Evolutionary conservation across 2,113 vertebrate species (phyloP).

Genomic region (Grantiella picta): DNA sequence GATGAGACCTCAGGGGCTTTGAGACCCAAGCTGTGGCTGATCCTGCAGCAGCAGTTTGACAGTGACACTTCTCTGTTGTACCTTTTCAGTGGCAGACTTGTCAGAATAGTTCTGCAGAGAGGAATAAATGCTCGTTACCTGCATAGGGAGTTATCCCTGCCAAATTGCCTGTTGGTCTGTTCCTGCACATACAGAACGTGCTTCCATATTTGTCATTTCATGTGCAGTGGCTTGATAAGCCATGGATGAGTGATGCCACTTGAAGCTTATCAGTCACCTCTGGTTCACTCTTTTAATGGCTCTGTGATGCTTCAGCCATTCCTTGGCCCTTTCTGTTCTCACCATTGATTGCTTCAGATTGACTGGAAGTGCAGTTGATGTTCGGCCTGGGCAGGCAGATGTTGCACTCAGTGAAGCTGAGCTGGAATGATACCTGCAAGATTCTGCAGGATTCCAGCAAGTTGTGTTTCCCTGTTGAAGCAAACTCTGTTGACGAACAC

Average conservation of each 20-base stretch:
- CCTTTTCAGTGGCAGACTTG: neutral
- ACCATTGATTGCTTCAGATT: neutral
- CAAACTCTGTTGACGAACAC: neutral
- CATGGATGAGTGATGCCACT: neutral
- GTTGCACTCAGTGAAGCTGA: neutral
- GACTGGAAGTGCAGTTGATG: neutral
- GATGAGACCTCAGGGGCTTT: neutral
- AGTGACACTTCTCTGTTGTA: neutral
- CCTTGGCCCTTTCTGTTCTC: neutral
- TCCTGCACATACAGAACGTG: neutral
- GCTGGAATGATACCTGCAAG: neutral
- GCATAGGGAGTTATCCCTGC: neutral
- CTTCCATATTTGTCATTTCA: neutral
- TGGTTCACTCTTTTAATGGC: neutral
- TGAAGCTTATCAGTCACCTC: neutral
- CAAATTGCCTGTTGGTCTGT: neutral
- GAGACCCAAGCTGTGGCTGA: neutral
- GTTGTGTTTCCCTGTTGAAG: neutral
- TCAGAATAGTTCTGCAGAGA: neutral
- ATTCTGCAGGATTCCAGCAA: neutral
- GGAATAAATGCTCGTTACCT: neutral
- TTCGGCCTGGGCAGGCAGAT: neutral
- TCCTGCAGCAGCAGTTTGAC: neutral
- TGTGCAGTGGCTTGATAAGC: neutral
- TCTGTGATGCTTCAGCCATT: neutral